phyloP scores from a whole-genome alignment of 64 coral and sea anemone species.

The Acropora tenuis region DNA sequence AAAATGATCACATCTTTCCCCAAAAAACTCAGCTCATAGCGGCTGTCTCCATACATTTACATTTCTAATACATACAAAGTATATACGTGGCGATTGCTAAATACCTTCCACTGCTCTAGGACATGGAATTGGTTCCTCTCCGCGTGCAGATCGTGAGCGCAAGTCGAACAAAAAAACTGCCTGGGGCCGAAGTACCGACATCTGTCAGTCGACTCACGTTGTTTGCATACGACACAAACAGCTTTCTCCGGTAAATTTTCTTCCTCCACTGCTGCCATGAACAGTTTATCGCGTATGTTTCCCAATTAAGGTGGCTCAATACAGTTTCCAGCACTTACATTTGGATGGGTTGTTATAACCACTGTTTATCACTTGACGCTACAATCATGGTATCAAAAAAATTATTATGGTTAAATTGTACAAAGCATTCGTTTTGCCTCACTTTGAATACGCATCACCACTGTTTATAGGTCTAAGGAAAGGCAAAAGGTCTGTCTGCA shows the following conservation, averaged over 20 bases:
- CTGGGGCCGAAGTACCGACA: slow-evolving; percentile 66
- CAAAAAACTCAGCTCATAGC: no score
- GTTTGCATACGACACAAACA: slow-evolving; percentile 25
- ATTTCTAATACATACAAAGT: neutral
- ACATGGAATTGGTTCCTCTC: slow-evolving; percentile 79
- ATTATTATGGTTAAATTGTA: no score
- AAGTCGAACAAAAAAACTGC: slow-evolving; percentile 64
- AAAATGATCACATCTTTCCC: neutral
- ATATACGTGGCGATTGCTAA: neutral
- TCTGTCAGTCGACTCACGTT: neutral
- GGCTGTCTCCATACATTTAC: neutral
- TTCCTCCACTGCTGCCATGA: slow-evolving; percentile 32
- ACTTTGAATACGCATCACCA: no score
- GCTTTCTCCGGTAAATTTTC: neutral
- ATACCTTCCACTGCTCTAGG: slow-evolving; percentile 77
- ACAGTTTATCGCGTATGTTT: neutral
- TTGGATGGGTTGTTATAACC: no score
- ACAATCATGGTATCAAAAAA: no score
- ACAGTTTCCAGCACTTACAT: no score
- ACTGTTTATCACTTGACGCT: no score
- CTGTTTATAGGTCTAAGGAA: no score
- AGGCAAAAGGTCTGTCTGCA: no score
- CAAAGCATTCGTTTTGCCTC: no score
- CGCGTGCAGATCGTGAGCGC: slow-evolving; percentile 47
- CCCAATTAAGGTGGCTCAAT: no score